A percentile compares a stretch with the other conserved stretches of the same genome.
These are phyloP conservation scores for Ranitomeya imitator DNA, from an alignment of 2,113 vertebrate species.

Conservation along the genomic window DNA sequence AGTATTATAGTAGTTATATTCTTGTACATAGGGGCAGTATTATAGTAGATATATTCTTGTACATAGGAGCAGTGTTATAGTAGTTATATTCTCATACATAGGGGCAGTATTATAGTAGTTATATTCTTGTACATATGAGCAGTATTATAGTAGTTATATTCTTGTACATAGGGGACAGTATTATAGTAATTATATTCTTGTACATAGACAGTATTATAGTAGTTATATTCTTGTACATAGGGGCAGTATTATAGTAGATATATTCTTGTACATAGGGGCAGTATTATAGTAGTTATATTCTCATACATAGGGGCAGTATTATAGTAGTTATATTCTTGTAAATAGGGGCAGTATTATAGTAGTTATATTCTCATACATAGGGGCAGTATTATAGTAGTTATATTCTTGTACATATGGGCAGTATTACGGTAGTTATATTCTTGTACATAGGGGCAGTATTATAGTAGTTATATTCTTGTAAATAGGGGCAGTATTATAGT, in stretches of 20 bases:
- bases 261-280: neutral
- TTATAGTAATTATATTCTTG: neutral
- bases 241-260: neutral
- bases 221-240: neutral
- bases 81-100: neutral
- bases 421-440: neutral
- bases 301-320: neutral
- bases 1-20: neutral
- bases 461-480: neutral
- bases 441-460: neutral
- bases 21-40: neutral
- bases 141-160: slow-evolving; percentile 1
- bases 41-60: neutral
- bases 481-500: neutral
- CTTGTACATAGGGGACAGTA: neutral
- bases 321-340: neutral
- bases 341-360: neutral
- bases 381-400: neutral
- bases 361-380: neutral
- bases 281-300: neutral
- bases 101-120: neutral
- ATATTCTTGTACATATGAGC: neutral
- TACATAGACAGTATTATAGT: neutral
- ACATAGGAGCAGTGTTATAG: neutral
- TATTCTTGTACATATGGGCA: neutral